Conservation (phyloP, 2,113 vertebrate genomes). For the Ageneiosus marmoratus region DNA sequence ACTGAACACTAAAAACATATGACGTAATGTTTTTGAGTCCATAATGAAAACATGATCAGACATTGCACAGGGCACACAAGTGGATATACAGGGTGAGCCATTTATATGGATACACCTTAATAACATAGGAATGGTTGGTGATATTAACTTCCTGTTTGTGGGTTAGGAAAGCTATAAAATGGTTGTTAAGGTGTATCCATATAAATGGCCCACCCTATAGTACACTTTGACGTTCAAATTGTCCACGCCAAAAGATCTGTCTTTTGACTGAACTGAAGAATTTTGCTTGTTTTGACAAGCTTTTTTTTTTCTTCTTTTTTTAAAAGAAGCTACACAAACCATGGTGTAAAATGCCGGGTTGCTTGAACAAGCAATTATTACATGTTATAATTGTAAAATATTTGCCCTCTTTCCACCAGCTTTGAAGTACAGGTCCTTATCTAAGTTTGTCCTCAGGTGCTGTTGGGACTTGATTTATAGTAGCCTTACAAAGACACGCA, state of each 20-base stretch:
- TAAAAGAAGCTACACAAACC: slow-evolving; percentile 26
- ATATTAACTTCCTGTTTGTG: too few relatives aligned
- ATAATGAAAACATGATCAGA: slow-evolving; percentile 49
- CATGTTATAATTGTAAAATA: slow-evolving; percentile 65
- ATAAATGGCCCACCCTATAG: too few relatives aligned
- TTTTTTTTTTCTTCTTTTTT: not conserved
- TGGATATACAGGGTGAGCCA: too few relatives aligned
- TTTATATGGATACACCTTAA: too few relatives aligned
- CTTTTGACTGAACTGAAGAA: not conserved
- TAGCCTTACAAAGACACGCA: slow-evolving; percentile 52
- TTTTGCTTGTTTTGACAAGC: slow-evolving; percentile 36
- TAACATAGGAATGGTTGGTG: too few relatives aligned
- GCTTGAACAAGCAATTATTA: slow-evolving; percentile 48
- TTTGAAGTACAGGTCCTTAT: slow-evolving; percentile 63
- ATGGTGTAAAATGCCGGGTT: slow-evolving; percentile 29
- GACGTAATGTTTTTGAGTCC: slow-evolving; percentile 23
- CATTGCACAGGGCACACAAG: not conserved
- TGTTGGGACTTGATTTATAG: slow-evolving; percentile 58
- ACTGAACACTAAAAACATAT: slow-evolving; percentile 6
- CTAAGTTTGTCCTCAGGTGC: slow-evolving; percentile 57
- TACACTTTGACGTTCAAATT: not conserved
- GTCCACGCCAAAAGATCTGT: not conserved
- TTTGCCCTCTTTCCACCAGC: slow-evolving; percentile 53
- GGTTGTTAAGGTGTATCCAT: too few relatives aligned
- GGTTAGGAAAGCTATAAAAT: too few relatives aligned